phyloP scores from a whole-genome alignment of 2,797 vertebrate species.

The Cryptoblepharus egeriae region DNA sequence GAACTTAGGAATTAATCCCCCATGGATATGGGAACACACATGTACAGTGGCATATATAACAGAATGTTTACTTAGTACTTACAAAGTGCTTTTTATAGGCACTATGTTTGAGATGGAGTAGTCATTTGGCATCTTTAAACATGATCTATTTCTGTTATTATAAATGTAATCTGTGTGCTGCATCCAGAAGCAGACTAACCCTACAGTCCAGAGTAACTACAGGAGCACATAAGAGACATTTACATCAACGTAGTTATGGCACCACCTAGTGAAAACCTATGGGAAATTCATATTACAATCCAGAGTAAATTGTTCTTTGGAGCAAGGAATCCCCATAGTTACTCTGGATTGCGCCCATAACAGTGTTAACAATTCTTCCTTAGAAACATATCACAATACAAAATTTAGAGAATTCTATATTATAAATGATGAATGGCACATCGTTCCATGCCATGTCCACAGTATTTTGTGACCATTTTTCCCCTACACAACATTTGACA shows the following conservation, averaged over 20 bases:
- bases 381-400: constrained; percentile 11
- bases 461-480: neutral
- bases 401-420: constrained; percentile 8
- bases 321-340: too few relatives aligned
- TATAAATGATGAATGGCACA: neutral
- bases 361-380: constrained; percentile 10
- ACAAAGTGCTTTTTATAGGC: neutral
- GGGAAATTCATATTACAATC: too few relatives aligned
- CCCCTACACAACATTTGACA: neutral
- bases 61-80: neutral
- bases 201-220: too few relatives aligned
- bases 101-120: neutral
- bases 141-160: constrained; percentile 3
- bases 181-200: constrained; percentile 35
- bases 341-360: too few relatives aligned
- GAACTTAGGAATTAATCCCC: too few relatives aligned
- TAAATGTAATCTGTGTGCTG: neutral
- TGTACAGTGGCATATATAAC: neutral
- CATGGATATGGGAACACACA: too few relatives aligned
- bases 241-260: too few relatives aligned
- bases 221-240: too few relatives aligned
- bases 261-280: too few relatives aligned
- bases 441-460: neutral
- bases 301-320: too few relatives aligned
- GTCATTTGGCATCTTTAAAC: constrained; percentile 7